These are phyloP conservation scores for Callimorpha dominula DNA, from an alignment of 2,888 invertebrate genomes.

Conservation along the genomic window DNA sequence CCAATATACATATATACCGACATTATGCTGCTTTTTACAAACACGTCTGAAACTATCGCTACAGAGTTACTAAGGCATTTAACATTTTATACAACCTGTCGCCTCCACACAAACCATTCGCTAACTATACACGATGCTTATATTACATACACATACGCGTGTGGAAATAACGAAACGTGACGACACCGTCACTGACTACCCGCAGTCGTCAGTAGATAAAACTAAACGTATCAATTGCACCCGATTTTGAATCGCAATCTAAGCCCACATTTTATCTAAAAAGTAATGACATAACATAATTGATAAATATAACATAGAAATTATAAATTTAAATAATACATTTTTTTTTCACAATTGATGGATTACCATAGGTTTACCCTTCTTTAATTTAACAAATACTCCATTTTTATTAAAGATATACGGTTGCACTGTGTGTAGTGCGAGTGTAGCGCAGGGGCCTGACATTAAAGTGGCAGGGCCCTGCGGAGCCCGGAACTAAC, in stretches of 20 bases:
- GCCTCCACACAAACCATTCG: conserved; percentile 24
- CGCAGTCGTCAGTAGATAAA: background rate
- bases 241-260: conserved; percentile 8
- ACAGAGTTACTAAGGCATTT: conserved; percentile 61
- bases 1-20: conserved; percentile 67
- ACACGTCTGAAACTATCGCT: conserved; percentile 25
- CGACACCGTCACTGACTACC: background rate
- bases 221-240: conserved; percentile 13
- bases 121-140: conserved; percentile 52
- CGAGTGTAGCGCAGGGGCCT: background rate
- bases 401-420: background rate
- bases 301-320: conserved; percentile 31
- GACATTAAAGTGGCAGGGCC: background rate
- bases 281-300: conserved; percentile 31
- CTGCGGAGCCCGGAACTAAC: background rate
- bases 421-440: background rate
- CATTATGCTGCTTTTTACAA: conserved; percentile 57
- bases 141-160: conserved; percentile 38
- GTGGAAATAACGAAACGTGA: conserved; percentile 10
- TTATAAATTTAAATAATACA: conserved; percentile 37
- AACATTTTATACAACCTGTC: conserved; percentile 64
- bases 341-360: conserved; percentile 37
- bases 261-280: conserved; percentile 23
- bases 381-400: conserved; percentile 30
- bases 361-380: conserved; percentile 35